Percentiles rank a stretch among this genome's conserved stretches.
Evolutionary conservation across 2,888 invertebrate species (phyloP).

Genomic region (Drosophila longiperda): DNA sequence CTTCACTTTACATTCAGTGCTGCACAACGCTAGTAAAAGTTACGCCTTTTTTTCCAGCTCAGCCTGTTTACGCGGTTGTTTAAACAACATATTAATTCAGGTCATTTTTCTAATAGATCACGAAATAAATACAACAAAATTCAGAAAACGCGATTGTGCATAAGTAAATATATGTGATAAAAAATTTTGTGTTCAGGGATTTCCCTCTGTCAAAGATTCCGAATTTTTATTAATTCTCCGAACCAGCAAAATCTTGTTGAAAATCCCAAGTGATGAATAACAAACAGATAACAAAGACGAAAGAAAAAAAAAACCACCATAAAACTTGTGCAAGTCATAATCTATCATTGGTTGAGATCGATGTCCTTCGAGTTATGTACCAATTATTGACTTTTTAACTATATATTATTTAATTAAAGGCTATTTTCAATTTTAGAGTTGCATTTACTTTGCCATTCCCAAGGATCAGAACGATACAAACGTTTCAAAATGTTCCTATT

Average conservation of each 20-base stretch:
- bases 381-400: neutral
- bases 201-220: neutral
- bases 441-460: neutral
- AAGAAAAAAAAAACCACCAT: neutral
- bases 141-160: neutral
- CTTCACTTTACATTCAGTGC: slow-evolving; percentile 4
- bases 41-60: slow-evolving; percentile 23
- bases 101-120: neutral
- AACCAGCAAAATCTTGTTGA: slow-evolving; percentile 4
- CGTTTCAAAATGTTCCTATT: slow-evolving; percentile 5
- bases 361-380: slow-evolving; percentile 20
- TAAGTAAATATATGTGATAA: neutral
- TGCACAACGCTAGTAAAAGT: slow-evolving; percentile 10
- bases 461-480: neutral
- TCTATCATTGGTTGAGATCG: neutral
- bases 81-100: neutral
- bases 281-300: slow-evolving; percentile 22
- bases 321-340: slow-evolving; percentile 12
- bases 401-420: neutral
- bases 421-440: neutral
- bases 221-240: neutral
- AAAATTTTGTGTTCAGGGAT: neutral
- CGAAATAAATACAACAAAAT: neutral
- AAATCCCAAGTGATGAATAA: slow-evolving; percentile 36
- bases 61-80: slow-evolving; percentile 16